Conservation (phyloP, 2,113 vertebrate species). For the Ophiodon elongatus region DNA sequence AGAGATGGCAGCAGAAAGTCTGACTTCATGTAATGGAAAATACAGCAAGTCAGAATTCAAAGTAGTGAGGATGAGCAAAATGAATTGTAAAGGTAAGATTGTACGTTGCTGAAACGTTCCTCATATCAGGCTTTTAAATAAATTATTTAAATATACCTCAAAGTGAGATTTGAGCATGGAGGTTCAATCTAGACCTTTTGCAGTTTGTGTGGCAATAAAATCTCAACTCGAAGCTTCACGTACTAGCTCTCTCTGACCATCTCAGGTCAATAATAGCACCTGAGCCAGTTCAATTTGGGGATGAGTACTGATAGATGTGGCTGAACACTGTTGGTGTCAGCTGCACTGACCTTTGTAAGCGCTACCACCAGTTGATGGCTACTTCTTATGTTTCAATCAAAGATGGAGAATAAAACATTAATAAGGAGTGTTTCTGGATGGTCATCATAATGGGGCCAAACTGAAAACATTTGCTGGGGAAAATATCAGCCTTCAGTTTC, state of each 20-base stretch:
- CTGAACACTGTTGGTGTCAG: neutral
- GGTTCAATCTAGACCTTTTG: neutral
- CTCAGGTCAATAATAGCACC: neutral
- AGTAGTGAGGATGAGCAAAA: neutral
- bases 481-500: neutral
- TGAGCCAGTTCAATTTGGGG: neutral
- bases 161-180: neutral
- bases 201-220: neutral
- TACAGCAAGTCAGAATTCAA: conserved; percentile 6
- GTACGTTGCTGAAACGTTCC: neutral
- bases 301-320: neutral
- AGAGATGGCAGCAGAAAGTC: conserved; percentile 16
- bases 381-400: neutral
- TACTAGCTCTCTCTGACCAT: neutral
- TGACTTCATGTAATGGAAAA: neutral
- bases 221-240: too few relatives aligned
- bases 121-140: neutral
- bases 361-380: neutral
- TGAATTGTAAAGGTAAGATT: neutral
- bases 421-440: neutral
- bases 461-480: neutral
- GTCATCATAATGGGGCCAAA: neutral
- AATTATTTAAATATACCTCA: neutral
- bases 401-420: neutral
- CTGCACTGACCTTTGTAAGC: neutral